Evolutionary conservation across 2,888 invertebrate genomes (phyloP), one percentile per base, ranked within the genome.

Genomic region (Linnaemya tessellans): DNA sequence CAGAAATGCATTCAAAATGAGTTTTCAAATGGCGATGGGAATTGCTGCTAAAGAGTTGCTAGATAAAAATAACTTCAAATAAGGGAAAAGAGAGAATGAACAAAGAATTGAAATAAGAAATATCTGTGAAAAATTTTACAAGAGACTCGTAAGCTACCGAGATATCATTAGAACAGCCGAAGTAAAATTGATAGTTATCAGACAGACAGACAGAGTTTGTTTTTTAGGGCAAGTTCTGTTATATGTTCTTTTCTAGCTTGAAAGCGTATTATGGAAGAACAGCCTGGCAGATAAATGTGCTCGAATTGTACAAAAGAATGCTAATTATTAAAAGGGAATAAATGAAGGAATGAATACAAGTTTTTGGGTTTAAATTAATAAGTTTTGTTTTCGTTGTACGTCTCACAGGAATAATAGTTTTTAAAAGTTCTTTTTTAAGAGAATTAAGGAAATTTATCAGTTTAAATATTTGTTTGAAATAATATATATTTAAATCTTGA

Each of bases 151-250:
- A 62, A 62, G 41, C 35, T 22, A 46, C 60, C 60, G 54, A 62
- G 54, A 67, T 46, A 18, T 51, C 51, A 67, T 54, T n/a, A 62
- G 65, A 62, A 79, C 70, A 82, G 64, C 79, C 79, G 82, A 82
- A 85, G 74, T 70, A 54, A 82, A 85, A 85, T 82, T 82, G 85
- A 75, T 82, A 82, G 71, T 82, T 82, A 85, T 82, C 78, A 81
- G 79, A 82, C 74, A 70, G 18, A 20, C 78, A 81, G 79, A 82
- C 74, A 70, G 18, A 20, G 51, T 46, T 30, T 11, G 46, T 25
- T 46, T 49, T 64, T 82, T 38, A n/a, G 11, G 30, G n/a, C 9
- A 18, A 65, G 15, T 18, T 54, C 8, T 49, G n/a, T n/a, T 43
- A 18, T 18, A 20, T 67, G 43, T 35, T 73, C 20, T 25, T 41